These are phyloP conservation scores for Holothuria scabra DNA, from an alignment of 53 echinoderm and acorn worm species.

Conservation along the genomic window DNA sequence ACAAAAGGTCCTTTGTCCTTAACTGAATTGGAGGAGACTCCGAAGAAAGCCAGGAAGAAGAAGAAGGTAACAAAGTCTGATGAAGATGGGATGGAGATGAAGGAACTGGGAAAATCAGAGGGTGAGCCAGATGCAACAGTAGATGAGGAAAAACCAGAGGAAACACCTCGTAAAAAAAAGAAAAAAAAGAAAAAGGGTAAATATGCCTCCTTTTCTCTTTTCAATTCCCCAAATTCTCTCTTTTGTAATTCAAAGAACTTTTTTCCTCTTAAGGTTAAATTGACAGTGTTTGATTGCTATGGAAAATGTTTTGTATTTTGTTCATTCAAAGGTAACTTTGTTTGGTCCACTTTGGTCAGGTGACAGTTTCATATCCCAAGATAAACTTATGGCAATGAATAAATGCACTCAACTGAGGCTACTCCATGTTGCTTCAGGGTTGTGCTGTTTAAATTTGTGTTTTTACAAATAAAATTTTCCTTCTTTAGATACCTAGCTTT, in stretches of 20 bases:
- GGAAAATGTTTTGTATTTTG: not conserved
- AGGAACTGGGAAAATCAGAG: slow-evolving; percentile 29
- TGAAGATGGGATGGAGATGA: slow-evolving; percentile 46
- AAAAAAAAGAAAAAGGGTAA: slow-evolving; percentile 73
- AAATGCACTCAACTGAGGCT: no score
- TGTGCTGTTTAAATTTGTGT: no score
- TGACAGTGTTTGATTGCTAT: not conserved
- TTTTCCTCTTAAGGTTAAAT: not conserved
- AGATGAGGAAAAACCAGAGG: slow-evolving; percentile 59
- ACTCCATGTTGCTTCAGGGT: no score
- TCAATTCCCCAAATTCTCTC: no score
- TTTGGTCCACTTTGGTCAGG: no score
- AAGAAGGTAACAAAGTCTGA: slow-evolving; percentile 60
- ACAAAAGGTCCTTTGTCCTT: slow-evolving; percentile 67
- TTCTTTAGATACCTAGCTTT: no score
- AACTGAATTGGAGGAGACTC: slow-evolving; percentile 77
- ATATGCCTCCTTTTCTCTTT: no score
- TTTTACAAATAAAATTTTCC: no score
- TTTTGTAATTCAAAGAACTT: not conserved
- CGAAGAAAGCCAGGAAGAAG: slow-evolving; percentile 75
- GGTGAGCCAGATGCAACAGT: slow-evolving; percentile 47
- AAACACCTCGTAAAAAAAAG: slow-evolving; percentile 49
- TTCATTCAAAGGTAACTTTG: no score
- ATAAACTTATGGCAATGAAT: no score
- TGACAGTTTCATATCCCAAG: no score